A percentile compares a stretch with the other conserved stretches of the same genome.
phyloP scores from a whole-genome alignment of 2,888 invertebrate genomes.

The Altica lythri region DNA sequence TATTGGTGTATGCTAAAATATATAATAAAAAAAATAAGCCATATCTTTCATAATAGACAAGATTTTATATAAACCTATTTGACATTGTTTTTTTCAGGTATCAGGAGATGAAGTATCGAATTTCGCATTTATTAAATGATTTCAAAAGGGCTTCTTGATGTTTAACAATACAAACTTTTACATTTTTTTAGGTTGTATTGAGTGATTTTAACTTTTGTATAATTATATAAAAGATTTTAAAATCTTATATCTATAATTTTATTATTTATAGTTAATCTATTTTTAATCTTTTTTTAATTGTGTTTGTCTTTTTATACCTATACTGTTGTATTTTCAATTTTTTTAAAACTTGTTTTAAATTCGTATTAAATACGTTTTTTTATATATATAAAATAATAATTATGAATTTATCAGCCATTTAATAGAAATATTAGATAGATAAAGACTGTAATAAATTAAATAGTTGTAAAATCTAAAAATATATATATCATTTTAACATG shows the following conservation, averaged over 20 bases:
- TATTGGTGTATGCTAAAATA: no score
- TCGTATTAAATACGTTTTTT: constrained; percentile 19
- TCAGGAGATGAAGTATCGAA: constrained; percentile 65
- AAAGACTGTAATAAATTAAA: constrained; percentile 17
- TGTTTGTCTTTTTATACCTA: constrained; percentile 14
- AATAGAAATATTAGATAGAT: constrained; percentile 1
- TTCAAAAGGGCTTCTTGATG: constrained; percentile 27
- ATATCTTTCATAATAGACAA: background rate
- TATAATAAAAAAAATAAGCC: no score
- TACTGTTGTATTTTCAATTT: constrained; percentile 10
- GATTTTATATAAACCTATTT: constrained; percentile 4
- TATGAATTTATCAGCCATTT: background rate
- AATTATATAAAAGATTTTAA: background rate
- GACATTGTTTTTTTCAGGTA: constrained; percentile 58
- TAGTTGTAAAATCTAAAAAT: constrained; percentile 10
- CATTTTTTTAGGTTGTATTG: constrained; percentile 1
- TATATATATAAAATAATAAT: background rate
- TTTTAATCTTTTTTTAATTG: constrained; percentile 15
- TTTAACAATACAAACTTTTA: background rate
- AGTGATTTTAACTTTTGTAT: no score
- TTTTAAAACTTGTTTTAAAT: constrained; percentile 10
- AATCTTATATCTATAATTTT: background rate
- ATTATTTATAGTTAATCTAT: background rate
- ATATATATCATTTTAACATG: constrained; percentile 3
- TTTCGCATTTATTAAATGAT: constrained; percentile 45